Percentiles rank a stretch among this genome's conserved stretches.
Evolutionary conservation across 2,888 invertebrate genomes (phyloP).

Genomic region (Caenorhabditis sp.): DNA sequence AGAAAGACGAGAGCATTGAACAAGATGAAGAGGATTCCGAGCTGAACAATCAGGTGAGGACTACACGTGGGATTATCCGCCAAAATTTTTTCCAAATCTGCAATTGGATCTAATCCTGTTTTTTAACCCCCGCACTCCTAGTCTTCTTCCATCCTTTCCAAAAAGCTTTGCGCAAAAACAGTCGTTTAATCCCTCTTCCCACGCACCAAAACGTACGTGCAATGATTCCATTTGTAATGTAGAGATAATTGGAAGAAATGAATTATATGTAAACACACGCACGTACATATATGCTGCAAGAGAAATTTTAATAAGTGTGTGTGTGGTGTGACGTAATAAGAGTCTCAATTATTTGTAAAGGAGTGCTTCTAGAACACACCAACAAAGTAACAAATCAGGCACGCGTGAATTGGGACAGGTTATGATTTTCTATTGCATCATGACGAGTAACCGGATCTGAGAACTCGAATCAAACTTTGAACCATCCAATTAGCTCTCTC

Average conservation of each 20-base stretch:
- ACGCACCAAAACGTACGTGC: conserved; percentile 22
- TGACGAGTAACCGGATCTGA: conserved; percentile 20
- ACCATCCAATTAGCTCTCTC: neutral
- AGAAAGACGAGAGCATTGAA: conserved; percentile 5
- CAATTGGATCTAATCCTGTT: conserved; percentile 10
- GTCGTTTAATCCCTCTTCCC: conserved; percentile 34
- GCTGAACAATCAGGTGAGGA: conserved; percentile 32
- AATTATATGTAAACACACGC: conserved; percentile 27
- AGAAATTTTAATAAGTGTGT: conserved; percentile 40
- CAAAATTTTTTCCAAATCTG: neutral
- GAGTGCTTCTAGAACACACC: conserved; percentile 27
- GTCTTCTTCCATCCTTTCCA: no score
- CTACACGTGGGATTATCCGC: conserved; percentile 15
- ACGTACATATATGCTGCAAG: conserved; percentile 4
- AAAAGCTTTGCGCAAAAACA: no score
- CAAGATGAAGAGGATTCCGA: conserved; percentile 18
- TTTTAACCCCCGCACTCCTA: conserved; percentile 29
- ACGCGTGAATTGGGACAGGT: conserved; percentile 1
- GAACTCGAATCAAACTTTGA: neutral
- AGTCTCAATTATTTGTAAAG: conserved; percentile 3
- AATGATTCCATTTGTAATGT: conserved; percentile 29
- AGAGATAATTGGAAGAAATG: conserved; percentile 23
- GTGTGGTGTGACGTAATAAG: conserved; percentile 35
- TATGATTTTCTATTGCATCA: conserved; percentile 15
- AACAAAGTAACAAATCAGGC: conserved; percentile 27